Conservation (phyloP, 2,113 vertebrate species). For the Stercorarius parasiticus region DNA sequence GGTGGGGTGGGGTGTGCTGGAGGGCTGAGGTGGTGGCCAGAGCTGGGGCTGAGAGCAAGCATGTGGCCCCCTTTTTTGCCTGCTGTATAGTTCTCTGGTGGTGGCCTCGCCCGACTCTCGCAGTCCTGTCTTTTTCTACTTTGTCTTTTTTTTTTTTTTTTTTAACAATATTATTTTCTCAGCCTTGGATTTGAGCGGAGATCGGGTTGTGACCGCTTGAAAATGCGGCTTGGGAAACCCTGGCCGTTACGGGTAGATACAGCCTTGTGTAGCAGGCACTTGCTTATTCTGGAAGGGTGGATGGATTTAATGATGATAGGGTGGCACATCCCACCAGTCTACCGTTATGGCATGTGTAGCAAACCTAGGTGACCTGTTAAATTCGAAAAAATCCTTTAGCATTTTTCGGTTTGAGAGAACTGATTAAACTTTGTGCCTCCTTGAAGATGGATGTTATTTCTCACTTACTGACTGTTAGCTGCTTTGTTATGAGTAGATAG, state of each 20-base stretch:
- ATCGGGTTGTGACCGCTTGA: background rate
- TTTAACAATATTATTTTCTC: fast-evolving
- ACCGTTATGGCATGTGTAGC: background rate
- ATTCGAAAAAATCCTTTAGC: background rate
- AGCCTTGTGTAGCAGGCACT: background rate
- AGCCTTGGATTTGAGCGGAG: fast-evolving
- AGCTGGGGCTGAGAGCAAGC: background rate
- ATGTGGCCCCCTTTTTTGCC: fast-evolving
- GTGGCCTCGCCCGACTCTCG: background rate
- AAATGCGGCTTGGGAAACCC: background rate
- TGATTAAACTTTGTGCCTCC: background rate
- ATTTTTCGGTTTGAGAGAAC: fast-evolving
- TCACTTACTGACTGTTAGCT: background rate
- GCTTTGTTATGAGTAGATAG: background rate
- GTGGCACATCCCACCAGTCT: background rate
- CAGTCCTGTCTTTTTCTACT: fast-evolving
- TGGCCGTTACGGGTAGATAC: fast-evolving
- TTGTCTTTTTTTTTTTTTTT: background rate
- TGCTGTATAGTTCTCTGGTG: background rate
- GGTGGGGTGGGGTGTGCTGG: background rate
- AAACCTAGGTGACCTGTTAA: background rate
- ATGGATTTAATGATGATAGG: background rate
- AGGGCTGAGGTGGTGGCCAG: background rate
- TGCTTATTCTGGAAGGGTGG: background rate
- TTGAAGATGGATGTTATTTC: background rate